phyloP scores from a whole-genome alignment of 2,797 vertebrate genomes.

The Hirundo rustica region DNA sequence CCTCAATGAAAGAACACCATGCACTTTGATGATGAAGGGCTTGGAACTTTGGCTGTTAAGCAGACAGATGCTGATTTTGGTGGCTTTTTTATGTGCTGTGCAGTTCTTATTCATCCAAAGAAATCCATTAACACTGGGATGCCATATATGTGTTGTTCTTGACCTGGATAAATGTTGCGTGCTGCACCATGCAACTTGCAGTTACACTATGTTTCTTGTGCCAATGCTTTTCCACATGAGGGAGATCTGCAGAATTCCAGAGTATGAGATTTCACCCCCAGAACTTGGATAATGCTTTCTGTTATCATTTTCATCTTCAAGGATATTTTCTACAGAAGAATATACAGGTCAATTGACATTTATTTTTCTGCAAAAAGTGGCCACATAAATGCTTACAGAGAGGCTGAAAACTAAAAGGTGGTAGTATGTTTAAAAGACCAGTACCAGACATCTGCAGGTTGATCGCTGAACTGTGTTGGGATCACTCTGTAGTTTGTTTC shows the following conservation, averaged over 20 bases:
- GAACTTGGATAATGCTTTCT: neutral
- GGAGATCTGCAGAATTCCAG: neutral
- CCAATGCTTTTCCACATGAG: neutral
- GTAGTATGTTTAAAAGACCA: neutral
- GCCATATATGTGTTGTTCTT: neutral
- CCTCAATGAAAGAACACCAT: neutral
- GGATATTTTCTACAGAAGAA: neutral
- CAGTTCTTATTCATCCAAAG: neutral
- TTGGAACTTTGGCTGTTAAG: conserved; percentile 19
- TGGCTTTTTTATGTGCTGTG: neutral
- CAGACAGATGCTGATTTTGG: conserved; percentile 49
- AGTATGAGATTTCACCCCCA: neutral
- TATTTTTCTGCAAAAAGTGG: neutral
- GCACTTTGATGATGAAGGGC: conserved; percentile 37
- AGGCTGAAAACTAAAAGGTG: neutral
- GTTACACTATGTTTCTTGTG: neutral
- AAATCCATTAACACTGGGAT: neutral
- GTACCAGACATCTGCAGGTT: neutral
- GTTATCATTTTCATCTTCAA: neutral
- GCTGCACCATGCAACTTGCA: neutral
- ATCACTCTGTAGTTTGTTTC: neutral
- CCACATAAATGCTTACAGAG: neutral
- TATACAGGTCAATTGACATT: neutral
- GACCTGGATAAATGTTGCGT: neutral
- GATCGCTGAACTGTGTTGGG: neutral